Evolutionary conservation across 1,140 invertebrate genomes (phyloP).

Genomic region (Branchinecta lynchi): DNA sequence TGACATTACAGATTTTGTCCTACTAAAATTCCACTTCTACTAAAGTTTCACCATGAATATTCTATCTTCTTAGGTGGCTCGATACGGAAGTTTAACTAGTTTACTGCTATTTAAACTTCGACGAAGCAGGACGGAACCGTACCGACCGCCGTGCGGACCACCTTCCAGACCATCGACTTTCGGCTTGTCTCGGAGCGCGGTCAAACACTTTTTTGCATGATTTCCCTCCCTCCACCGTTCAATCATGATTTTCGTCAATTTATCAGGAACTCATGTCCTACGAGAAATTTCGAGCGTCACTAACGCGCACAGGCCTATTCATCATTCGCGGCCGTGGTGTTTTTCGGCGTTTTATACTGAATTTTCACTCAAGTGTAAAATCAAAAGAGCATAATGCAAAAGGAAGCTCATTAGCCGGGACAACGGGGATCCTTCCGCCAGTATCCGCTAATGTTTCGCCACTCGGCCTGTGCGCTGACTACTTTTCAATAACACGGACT

Average conservation of each 20-base stretch:
- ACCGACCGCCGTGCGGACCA: too few species aligned
- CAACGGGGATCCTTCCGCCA: not conserved
- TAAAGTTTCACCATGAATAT: too few species aligned
- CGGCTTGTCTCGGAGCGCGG: not conserved
- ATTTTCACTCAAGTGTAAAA: conserved; percentile 7
- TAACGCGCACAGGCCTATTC: not conserved
- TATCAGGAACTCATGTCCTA: not conserved
- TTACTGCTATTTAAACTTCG: too few species aligned
- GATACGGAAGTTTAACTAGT: too few species aligned
- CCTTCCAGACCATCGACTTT: too few species aligned
- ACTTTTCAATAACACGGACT: too few species aligned
- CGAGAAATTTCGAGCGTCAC: not conserved
- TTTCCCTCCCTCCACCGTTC: conserved; percentile 1
- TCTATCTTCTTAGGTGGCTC: too few species aligned
- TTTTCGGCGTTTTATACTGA: conserved; percentile 4
- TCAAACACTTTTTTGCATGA: conserved; percentile 12
- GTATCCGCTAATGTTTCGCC: not conserved
- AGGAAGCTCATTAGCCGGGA: not conserved
- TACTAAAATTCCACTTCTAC: too few species aligned
- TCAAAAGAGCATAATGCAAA: conserved; percentile 9
- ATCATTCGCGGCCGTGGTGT: not conserved
- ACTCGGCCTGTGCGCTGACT: too few species aligned
- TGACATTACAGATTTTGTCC: too few species aligned
- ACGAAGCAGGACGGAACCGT: too few species aligned
- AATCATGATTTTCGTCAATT: conserved; percentile 7